Base-by-base conservation (phyloP, 2,888 invertebrate genomes). In the Laothoe populi region DNA sequence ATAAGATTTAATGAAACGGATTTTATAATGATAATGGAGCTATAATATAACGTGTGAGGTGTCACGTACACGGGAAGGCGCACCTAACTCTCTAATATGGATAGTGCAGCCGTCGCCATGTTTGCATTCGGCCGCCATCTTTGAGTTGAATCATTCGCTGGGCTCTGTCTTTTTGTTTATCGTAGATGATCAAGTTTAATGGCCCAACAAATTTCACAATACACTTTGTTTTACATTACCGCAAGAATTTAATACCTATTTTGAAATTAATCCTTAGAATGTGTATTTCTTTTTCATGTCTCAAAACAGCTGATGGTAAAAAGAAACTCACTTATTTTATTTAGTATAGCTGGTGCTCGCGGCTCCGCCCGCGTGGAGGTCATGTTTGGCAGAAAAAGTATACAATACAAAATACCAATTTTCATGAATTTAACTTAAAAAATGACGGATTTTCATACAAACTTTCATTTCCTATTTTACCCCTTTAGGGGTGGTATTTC, bases 91-190 rank as follows among this genome's bases (percentile, higher is more conserved):
- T 68, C 72, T 66, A 66, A 74, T 72, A 75, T 71, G 73, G 74
- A 70, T 73, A 75, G 67, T 73, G 75, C 71, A 77, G 71, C 53
- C 26, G 48, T 74, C 63, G 81, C 80, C 78, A 81, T 81, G 60
- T 74, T 79, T 73, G 62, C 42, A 24, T 24, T 46, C 64, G 66
- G 62, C 60, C 71, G 78, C 77, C 79, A 78, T 79, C 64, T 78
- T 78, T 69, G 67, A 46, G 48, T 40, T 81, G 80, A 79, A 73
- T 77, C 77, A 82, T 64, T 66, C 70, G 67, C 70, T 8, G 1
- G 11, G 62, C 57, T 66, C 67, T 59, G 59, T 48, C 65, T 62
- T 66, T 62, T 60, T 57, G 65, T 63, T 63, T 61, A 16, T 38
- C 40, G 46, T 59, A 49, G 59, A 63, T 16, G 49, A n/a, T 5